Base-by-base conservation (phyloP, 2,888 invertebrate species). In the Oxyscelio sp. region DNA sequence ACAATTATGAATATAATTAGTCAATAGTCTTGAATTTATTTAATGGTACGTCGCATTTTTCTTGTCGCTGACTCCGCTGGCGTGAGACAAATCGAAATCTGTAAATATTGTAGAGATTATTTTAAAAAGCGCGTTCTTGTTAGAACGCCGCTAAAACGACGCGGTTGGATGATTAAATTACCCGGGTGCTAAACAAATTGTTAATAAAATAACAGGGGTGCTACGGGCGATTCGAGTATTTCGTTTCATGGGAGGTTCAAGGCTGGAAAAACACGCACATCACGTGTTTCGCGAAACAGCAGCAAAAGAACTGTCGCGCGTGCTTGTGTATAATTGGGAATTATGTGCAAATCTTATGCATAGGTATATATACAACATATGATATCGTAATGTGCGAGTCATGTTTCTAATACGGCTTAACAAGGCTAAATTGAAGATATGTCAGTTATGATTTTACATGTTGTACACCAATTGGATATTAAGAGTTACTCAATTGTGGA, bases 91-190 rank as follows among this genome's bases (percentile, higher is more conserved):
- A 77, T 77, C 59, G 52, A 77, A 79, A 75, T 56, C 63, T 79
- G 70, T 71, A 71, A 79, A 79, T 79, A 79, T 79, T 79, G 77
- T 77, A 77, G 68, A 68, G 38, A 68, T 66, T 66, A 75, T 59
- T 65, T 74, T 63, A 43, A 61, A 52, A 50, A 13, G 58, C 58
- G 52, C 75, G 75, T 58, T 66, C 58, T 38, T 54, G 38, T 13
- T 48, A 58, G 58, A 9, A 48, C 66, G 56, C 24, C 38, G 38
- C 63, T 40, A 13, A 58, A 52, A 40, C 4, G 54, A 58, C 59
- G 48, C 50, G 75, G 58, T 66, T 27, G 58, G 66, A 58, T 58
- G 58, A 27, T 56, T 75, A 24, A 27, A 56, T 58, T 75, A 38
- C 50, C 75, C 48, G 75, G 38, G 58, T 59, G 38, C 58, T 66